phyloP scores from a whole-genome alignment of 2,888 invertebrate species.

The Lymantria monacha region DNA sequence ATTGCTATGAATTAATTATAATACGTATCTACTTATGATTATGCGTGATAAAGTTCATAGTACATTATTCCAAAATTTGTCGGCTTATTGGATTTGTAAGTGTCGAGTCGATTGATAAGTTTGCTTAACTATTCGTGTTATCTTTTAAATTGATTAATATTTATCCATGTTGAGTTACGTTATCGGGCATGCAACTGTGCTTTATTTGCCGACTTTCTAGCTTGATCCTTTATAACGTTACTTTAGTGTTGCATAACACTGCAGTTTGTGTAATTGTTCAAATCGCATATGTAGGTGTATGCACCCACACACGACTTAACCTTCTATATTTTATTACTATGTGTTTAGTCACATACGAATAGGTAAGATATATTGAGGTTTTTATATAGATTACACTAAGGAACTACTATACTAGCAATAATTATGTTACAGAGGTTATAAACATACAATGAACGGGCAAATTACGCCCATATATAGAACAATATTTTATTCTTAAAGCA shows the following conservation, averaged over 20 bases:
- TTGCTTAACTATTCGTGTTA: slow-evolving; percentile 18
- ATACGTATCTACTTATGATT: too few relatives aligned
- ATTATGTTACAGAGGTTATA: too few relatives aligned
- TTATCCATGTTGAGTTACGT: slow-evolving; percentile 18
- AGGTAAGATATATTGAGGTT: too few relatives aligned
- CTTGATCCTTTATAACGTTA: slow-evolving; percentile 12
- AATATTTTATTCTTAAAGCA: too few relatives aligned
- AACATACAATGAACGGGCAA: too few relatives aligned
- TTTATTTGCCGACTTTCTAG: slow-evolving; percentile 21
- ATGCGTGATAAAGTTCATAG: too few relatives aligned
- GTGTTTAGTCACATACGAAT: background rate
- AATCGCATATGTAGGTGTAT: slow-evolving; percentile 37
- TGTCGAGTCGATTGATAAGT: background rate
- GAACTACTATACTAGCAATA: too few relatives aligned
- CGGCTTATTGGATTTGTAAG: too few relatives aligned
- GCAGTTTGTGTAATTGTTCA: slow-evolving; percentile 22
- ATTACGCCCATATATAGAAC: too few relatives aligned
- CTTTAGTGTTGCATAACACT: slow-evolving; percentile 25
- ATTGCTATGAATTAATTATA: too few relatives aligned
- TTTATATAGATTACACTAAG: too few relatives aligned
- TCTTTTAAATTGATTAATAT: slow-evolving; percentile 22
- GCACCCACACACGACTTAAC: slow-evolving; percentile 34
- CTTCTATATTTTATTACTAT: background rate
- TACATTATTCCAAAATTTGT: too few relatives aligned
- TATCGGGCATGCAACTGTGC: slow-evolving; percentile 25